Evolutionary conservation across 2,113 vertebrate genomes (phyloP).

Genomic region (Neotoma lepida): DNA sequence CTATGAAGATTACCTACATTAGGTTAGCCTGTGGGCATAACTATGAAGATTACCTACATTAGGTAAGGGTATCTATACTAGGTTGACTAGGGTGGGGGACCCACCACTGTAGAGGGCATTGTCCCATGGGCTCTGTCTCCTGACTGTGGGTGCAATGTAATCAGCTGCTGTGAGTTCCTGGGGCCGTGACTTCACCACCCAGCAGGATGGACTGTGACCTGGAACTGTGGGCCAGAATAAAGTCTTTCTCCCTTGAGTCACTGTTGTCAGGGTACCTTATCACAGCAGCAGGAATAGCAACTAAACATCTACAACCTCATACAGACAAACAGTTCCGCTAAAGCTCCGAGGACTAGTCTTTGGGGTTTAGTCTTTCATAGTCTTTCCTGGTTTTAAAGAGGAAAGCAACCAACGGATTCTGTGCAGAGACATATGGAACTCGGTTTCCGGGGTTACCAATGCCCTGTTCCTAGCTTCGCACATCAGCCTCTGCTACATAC

Average conservation of each 20-base stretch:
- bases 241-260: not conserved
- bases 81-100: too few species aligned
- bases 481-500: not conserved
- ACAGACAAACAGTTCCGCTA: not conserved
- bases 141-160: not conserved
- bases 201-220: not conserved
- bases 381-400: not conserved
- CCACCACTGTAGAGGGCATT: not conserved
- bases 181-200: not conserved
- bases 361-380: not conserved
- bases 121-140: not conserved
- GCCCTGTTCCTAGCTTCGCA: not conserved
- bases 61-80: not conserved
- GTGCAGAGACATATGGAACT: not conserved
- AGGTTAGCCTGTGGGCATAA: not conserved
- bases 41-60: not conserved
- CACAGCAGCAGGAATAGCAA: not conserved
- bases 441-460: not conserved
- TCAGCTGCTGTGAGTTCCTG: not conserved
- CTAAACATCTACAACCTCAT: not conserved
- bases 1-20: not conserved
- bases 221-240: not conserved
- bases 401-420: not conserved
- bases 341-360: not conserved
- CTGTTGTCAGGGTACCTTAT: not conserved